Base-by-base conservation (phyloP, 37 sponge, comb jelly and placozoan species). In the Dysidea cf. avara region DNA sequence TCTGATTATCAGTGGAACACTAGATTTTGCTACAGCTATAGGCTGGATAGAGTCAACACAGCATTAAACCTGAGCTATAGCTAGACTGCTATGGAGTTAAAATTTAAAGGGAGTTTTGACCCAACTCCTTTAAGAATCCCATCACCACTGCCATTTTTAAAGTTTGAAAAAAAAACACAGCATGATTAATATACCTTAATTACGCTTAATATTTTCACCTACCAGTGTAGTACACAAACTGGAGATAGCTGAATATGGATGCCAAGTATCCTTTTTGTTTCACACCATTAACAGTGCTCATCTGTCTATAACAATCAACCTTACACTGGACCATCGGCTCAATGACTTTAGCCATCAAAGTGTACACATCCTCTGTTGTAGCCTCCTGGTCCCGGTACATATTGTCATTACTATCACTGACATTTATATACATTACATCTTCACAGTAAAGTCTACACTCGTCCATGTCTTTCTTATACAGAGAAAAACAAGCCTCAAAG, bases 161-260 rank as follows among this genome's bases (percentile, higher is more conserved):
- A 7, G 6, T 26, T 11, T 18, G 29, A 43, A 39, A 20, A 39
- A 39, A 47, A 48, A 47, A 68, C 18, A 43, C 5, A 21, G 25
- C 14, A 68, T 5, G 18, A 47, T 43, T 28, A 46, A 46, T 68
- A 24, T n/a, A n/a, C n/a, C n/a, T n/a, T n/a, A n/a, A n/a, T n/a
- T n/a, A n/a, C n/a, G n/a, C n/a, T n/a, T n/a, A n/a, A n/a, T n/a
- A n/a, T n/a, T n/a, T 28, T 0, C 18, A 54, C 87, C 58, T 48
- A 86, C 87, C 54, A 38, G 82, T 75, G 57, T 65, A 88, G 66
- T 88, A 74, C 31, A 18, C 16, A 38, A 65, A 88, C 55, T 88
- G 89, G 0, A 88, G 89, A 39, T 83, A 74, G 71, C 83, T 46
- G 59, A 88, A 77, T 39, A 72, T 80, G 22, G 5, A 35, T 17